Evolutionary conservation across 2,888 invertebrate species (phyloP), one percentile per base, ranked within the genome.

Genomic region (Hipparchia semele): DNA sequence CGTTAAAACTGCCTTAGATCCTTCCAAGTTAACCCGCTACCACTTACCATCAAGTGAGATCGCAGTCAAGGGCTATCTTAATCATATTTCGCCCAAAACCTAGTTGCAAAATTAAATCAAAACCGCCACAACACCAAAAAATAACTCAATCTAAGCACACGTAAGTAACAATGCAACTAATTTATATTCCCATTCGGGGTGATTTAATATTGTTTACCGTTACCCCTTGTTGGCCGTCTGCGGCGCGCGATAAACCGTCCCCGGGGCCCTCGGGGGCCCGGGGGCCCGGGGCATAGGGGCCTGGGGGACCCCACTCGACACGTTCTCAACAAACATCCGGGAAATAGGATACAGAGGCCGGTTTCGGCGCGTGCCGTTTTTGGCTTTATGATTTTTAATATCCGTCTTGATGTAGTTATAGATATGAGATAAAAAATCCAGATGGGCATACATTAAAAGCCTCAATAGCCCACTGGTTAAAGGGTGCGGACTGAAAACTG

Each of bases 201-300:
- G 60, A 54, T 60, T 82, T 81, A 78, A 80, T 82, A 75, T 75
- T 79, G 80, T 80, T 80, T 77, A 74, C 75, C 70, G 53, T 71
- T 71, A 46, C 76, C 53, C 65, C 65, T 62, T 53, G 65, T 60
- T 60, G 59, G 59, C 78, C 80, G 79, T 72, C 81, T 82, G 84
- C 75, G 79, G 73, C 64, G 72, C 66, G 75, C 71, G 83, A 83
- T 84, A 84, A 83, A 79, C 79, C 71, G 73, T 65, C 84, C 81
- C 80, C 56, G 9, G 45, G 23, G 81, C 12, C 51, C 23, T 10
- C 58, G 33, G 59, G 54, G 61, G 6, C 39, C 54, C 46, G 9
- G 62, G 46, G 62, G 46, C 45, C 39, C 2, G 49, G 64, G 23
- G 13, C 23, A 6, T 13, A 8, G 45, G n/a, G 81, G 58, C 64